phyloP scores from a whole-genome alignment of 2,797 vertebrate genomes.

The Sebastes kiyomatsui region DNA sequence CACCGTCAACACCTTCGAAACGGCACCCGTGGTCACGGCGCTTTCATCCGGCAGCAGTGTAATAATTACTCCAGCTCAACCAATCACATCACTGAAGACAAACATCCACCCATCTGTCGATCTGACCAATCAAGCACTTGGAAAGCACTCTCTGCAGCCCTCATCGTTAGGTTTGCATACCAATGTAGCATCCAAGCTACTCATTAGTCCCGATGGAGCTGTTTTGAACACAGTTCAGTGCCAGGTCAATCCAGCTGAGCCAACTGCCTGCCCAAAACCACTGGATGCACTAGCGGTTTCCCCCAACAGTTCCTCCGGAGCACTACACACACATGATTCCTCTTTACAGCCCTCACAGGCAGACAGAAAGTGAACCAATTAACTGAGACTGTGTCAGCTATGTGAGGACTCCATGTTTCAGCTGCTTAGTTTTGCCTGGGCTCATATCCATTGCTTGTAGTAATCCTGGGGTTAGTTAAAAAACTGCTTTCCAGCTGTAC shows the following conservation, averaged over 20 bases:
- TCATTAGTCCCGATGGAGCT: slow-evolving; percentile 91
- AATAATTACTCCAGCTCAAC: slow-evolving; percentile 61
- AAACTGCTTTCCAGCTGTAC: slow-evolving; percentile 44
- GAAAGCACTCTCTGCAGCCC: slow-evolving; percentile 58
- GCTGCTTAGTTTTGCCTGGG: slow-evolving; percentile 27
- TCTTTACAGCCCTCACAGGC: slow-evolving; percentile 77
- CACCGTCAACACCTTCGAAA: slow-evolving; percentile 71
- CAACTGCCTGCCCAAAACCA: slow-evolving; percentile 60
- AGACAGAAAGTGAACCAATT: slow-evolving; percentile 84
- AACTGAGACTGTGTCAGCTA: slow-evolving; percentile 52
- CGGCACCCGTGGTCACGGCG: slow-evolving; percentile 60
- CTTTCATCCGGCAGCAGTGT: slow-evolving; percentile 64
- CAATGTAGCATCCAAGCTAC: slow-evolving; percentile 82
- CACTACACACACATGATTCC: slow-evolving; percentile 71
- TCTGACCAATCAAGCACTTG: slow-evolving; percentile 55
- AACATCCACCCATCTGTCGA: slow-evolving; percentile 51
- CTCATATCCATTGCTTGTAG: slow-evolving; percentile 40
- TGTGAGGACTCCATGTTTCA: slow-evolving; percentile 37
- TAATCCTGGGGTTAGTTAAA: slow-evolving; percentile 29
- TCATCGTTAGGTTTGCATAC: slow-evolving; percentile 76
- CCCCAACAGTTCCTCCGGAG: slow-evolving; percentile 74
- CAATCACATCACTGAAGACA: slow-evolving; percentile 46
- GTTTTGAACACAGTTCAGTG: slow-evolving; percentile 88
- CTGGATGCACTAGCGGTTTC: slow-evolving; percentile 66
- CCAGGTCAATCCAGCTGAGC: slow-evolving; percentile 69